phyloP scores from a whole-genome alignment of 2,113 vertebrate species.

The Odontesthes bonariensis region DNA sequence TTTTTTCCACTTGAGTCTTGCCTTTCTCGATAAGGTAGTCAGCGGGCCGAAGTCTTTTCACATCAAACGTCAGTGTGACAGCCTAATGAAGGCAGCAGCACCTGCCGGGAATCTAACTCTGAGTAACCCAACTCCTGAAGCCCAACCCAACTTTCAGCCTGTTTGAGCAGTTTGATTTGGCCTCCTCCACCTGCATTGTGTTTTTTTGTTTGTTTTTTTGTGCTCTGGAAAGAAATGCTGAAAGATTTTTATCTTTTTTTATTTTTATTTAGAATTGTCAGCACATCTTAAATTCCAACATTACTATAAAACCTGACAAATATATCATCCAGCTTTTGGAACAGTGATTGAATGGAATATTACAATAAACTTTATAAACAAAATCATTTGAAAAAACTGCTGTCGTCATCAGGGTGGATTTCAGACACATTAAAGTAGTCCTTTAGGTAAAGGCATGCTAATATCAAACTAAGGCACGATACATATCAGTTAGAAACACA shows the following conservation, averaged over 20 bases:
- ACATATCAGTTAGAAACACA: background rate
- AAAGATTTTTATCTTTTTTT: background rate
- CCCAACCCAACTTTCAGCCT: slow-evolving; percentile 1
- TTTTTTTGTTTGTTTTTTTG: background rate
- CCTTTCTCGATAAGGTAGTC: too few relatives aligned
- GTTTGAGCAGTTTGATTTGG: slow-evolving; percentile 10
- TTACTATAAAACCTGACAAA: background rate
- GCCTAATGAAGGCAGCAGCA: too few relatives aligned
- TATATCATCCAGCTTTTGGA: background rate
- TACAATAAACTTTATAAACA: background rate
- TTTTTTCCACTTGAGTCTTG: too few relatives aligned
- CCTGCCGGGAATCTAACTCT: slow-evolving; percentile 20
- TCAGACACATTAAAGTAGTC: slow-evolving; percentile 10
- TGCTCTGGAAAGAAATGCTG: background rate
- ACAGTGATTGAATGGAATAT: background rate
- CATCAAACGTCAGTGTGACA: too few relatives aligned
- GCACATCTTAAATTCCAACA: slow-evolving; percentile 10
- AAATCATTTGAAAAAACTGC: too few relatives aligned
- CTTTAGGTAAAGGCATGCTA: slow-evolving; percentile 18
- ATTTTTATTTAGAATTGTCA: too few relatives aligned
- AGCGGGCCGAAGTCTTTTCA: too few relatives aligned
- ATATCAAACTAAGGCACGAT: background rate
- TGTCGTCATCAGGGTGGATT: background rate
- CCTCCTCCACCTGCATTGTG: too few relatives aligned
- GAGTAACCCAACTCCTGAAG: slow-evolving; percentile 7